Percentiles rank a stretch among this genome's conserved stretches.
phyloP scores from a whole-genome alignment of 2,113 vertebrate species.

The Onychostruthus taczanowskii region DNA sequence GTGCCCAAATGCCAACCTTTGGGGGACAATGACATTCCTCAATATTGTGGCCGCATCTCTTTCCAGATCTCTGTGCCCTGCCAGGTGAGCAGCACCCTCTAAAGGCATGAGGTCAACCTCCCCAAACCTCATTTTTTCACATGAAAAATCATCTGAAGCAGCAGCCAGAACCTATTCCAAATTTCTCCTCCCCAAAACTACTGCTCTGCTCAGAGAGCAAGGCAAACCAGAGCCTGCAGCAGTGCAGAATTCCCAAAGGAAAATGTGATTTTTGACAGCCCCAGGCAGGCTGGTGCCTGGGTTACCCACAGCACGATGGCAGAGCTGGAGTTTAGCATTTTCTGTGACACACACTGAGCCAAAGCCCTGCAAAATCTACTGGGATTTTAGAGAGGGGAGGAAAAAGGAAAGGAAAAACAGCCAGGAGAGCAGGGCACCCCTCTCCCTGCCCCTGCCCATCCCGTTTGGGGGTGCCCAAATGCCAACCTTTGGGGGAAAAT shows the following conservation, averaged over 20 bases:
- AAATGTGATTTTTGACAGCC: accelerated
- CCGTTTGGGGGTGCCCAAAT: not conserved
- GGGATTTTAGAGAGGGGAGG: accelerated
- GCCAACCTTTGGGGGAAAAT: accelerated
- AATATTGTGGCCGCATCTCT: not conserved
- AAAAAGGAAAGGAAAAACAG: not conserved
- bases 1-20: not conserved
- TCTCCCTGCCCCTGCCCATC: not conserved
- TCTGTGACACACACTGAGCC: not conserved
- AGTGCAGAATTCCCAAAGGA: not conserved
- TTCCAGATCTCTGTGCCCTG: not conserved
- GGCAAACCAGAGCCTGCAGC: not conserved
- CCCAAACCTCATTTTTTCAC: too few relatives aligned
- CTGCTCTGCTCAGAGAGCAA: not conserved
- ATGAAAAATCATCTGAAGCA: not conserved
- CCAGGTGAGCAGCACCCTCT: not conserved
- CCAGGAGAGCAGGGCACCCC: not conserved
- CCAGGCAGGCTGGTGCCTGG: not conserved
- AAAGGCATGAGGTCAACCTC: not conserved
- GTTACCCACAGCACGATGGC: not conserved
- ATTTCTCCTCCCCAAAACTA: not conserved
- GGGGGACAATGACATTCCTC: accelerated
- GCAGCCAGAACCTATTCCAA: not conserved
- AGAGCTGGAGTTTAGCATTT: not conserved
- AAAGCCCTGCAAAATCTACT: not conserved